Conservation (phyloP, 2,797 vertebrate genomes). For the Prionace glauca region DNA sequence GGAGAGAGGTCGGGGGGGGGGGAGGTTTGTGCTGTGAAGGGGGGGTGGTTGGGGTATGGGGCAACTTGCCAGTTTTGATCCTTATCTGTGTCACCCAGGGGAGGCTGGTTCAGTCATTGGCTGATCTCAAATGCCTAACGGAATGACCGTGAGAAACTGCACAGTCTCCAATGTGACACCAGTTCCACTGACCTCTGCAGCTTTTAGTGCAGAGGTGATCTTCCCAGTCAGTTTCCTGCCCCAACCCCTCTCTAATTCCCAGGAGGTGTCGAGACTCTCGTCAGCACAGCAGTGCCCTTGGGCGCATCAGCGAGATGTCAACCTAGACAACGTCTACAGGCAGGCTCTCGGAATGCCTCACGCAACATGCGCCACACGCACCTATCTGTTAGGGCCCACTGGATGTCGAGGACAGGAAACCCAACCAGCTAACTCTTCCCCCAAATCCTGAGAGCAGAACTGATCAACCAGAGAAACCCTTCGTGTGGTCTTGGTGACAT, state of each 20-base stretch:
- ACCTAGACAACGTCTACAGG: not conserved
- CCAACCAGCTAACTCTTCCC: not conserved
- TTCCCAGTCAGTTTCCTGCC: not conserved
- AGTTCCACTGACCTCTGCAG: not conserved
- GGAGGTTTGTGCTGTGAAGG: no score
- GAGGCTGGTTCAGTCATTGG: not conserved
- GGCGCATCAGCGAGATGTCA: not conserved
- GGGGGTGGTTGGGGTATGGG: not conserved
- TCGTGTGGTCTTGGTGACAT: not conserved
- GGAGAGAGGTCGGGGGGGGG: not conserved
- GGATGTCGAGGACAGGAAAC: not conserved
- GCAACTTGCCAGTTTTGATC: no score
- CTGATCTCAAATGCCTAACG: not conserved
- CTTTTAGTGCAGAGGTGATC: not conserved
- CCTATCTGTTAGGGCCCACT: not conserved
- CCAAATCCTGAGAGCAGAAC: not conserved
- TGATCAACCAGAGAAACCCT: not conserved
- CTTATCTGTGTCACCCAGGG: not conserved
- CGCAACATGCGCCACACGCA: not conserved
- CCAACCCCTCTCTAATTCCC: not conserved
- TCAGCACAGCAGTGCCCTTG: not conserved
- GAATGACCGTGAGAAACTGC: not conserved
- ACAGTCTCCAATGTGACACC: not conserved
- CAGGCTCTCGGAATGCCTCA: not conserved
- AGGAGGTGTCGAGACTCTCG: not conserved